Evolutionary conservation across 2,888 invertebrate species (phyloP).

Genomic region (Eupelmus urozonus): DNA sequence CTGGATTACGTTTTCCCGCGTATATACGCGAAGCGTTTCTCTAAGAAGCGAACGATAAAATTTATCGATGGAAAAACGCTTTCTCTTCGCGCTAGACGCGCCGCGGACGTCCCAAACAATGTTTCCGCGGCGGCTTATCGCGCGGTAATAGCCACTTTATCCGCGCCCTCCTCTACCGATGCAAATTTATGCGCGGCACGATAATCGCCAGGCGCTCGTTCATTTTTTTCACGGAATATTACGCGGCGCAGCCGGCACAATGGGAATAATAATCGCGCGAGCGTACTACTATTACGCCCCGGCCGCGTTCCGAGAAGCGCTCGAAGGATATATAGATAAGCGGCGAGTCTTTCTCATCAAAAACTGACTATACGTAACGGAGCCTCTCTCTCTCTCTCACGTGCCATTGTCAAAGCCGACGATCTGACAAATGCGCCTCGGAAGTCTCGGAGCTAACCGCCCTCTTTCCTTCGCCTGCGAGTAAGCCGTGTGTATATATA

Average conservation of each 20-base stretch:
- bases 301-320: constrained; percentile 2
- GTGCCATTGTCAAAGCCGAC: constrained; percentile 28
- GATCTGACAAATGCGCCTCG: neutral
- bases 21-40: too few relatives aligned
- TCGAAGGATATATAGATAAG: too few relatives aligned
- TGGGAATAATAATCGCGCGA: constrained; percentile 22
- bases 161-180: too few relatives aligned
- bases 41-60: too few relatives aligned
- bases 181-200: constrained; percentile 17
- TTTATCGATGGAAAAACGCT: too few relatives aligned
- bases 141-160: too few relatives aligned
- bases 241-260: constrained; percentile 1
- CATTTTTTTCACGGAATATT: constrained; percentile 20
- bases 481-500: too few relatives aligned
- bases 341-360: constrained; percentile 5
- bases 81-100: neutral
- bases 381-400: neutral
- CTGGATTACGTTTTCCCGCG: too few relatives aligned
- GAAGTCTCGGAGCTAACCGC: too few relatives aligned
- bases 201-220: constrained; percentile 19
- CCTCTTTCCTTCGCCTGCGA: neutral
- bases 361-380: constrained; percentile 22
- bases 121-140: too few relatives aligned
- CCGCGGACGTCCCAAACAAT: too few relatives aligned
- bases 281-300: neutral